Base-by-base conservation (phyloP, 2,113 vertebrate species). In the Fregetta grallaria region DNA sequence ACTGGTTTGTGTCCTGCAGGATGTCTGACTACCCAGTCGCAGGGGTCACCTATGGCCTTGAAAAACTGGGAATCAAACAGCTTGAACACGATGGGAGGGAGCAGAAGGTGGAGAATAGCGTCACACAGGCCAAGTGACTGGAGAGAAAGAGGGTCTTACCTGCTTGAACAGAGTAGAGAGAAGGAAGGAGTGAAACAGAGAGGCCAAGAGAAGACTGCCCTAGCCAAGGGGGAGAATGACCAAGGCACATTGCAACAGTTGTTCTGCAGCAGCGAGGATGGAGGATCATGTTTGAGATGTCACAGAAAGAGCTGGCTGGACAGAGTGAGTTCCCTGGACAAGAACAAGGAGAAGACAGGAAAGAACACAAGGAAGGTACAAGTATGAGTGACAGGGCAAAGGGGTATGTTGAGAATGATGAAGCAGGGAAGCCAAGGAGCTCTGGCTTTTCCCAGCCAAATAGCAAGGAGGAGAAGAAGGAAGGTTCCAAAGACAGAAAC, bases 181-280 rank as follows among this genome's bases (percentile, higher is more conserved):
- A 91, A 94, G 53, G 73, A 84, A 91, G 75, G 26, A 84, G 65
- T 53, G 75, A 92, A 95, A 94, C 8, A 91, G 38, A 42, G 72
- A 95, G 84, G 47, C 38, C 94, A 96, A 92, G 52, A 81, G 68
- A 72, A 94, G 76, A 52, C 53, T 88, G 76, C 82, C 86, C 82
- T 88, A 72, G 42, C 79, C 40, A 80, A 62, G 53, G 55, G 63
- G 32, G 38, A 80, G 80, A 96, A 67, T 68, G 82, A 84, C 38
- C 76, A 94, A 81, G 75, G 72, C 88, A 89, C n/a, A 79, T 55
- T 45, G 72, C 44, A 96, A 34, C 1, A 1, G 63, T 44, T 87
- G 85, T 53, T 79, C 68, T 89, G 85, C 74, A 89, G 71, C 70
- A 76, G 77, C 58, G 94, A 90, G 75, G 85, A 85, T 67, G 79